Percentiles rank a stretch among this genome's conserved stretches.
These are phyloP conservation scores for Amblyornis subalaris DNA, from an alignment of 2,113 vertebrate genomes.

Conservation along the genomic window DNA sequence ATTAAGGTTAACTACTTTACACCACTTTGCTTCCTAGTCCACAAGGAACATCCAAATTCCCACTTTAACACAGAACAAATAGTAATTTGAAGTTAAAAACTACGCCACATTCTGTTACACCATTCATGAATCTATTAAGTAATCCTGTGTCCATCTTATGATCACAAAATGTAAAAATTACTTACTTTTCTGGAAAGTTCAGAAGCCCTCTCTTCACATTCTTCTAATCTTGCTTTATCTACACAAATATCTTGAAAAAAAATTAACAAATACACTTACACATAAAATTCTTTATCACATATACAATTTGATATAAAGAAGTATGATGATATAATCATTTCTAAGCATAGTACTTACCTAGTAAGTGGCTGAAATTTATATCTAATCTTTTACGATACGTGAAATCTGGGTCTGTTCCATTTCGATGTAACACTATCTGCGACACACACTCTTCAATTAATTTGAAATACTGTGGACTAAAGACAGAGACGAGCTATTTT, in stretches of 20 bases:
- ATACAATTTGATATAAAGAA: not conserved
- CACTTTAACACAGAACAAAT: not conserved
- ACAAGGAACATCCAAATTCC: not conserved
- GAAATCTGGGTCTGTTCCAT: constrained; percentile 93
- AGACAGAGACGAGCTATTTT: constrained; percentile 7
- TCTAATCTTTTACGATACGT: constrained; percentile 92
- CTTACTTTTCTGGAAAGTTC: constrained; percentile 87
- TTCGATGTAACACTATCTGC: constrained; percentile 93
- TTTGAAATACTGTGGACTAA: constrained; percentile 94
- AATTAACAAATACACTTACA: not conserved
- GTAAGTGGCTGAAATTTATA: constrained; percentile 87
- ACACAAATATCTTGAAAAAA: constrained; percentile 84
- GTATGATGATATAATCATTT: not conserved
- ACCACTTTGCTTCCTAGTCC: not conserved
- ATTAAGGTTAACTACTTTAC: not conserved
- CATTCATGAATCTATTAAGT: not conserved
- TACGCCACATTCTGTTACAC: not conserved
- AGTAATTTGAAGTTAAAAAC: not conserved
- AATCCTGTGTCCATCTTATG: not conserved
- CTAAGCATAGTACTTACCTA: constrained; percentile 76
- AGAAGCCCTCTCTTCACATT: constrained; percentile 83
- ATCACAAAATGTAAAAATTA: not conserved
- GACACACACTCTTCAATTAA: constrained; percentile 96
- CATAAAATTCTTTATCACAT: not conserved
- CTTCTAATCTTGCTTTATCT: constrained; percentile 86